A percentile compares a stretch with the other conserved stretches of the same genome.
These are phyloP conservation scores for Aelia acuminata DNA, from an alignment of 2,888 invertebrate species.

Conservation along the genomic window DNA sequence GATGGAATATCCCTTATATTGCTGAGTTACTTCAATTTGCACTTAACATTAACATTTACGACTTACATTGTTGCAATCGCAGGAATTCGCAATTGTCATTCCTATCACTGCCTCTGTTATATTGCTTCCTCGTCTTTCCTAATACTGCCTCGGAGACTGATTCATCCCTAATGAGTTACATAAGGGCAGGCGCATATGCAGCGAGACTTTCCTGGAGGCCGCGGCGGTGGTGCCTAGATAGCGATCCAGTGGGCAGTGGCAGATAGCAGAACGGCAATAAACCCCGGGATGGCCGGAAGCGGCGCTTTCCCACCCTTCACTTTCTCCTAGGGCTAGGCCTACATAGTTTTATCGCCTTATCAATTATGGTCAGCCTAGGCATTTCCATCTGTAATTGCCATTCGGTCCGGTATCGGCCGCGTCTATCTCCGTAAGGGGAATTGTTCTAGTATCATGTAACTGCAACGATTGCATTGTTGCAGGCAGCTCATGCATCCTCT, in stretches of 20 bases:
- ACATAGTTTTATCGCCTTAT: not conserved
- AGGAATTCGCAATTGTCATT: not conserved
- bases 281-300: slow-evolving; percentile 2
- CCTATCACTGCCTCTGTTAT: not conserved
- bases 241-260: slow-evolving; percentile 7
- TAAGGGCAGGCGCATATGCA: not conserved
- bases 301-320: slow-evolving; percentile 16
- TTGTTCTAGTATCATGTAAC: not conserved
- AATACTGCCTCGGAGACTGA: not conserved
- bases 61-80: not conserved
- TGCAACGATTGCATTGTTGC: not conserved
- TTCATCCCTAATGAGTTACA: slow-evolving; percentile 7
- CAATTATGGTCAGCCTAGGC: slow-evolving; percentile 29
- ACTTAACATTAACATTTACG: not conserved
- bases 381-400: not conserved
- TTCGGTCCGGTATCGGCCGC: not conserved
- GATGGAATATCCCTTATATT: not conserved
- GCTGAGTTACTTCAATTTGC: not conserved
- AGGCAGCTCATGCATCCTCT: too few relatives aligned
- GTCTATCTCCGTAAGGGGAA: not conserved
- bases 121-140: slow-evolving; percentile 26
- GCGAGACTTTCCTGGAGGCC: too few relatives aligned
- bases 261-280: slow-evolving; percentile 32
- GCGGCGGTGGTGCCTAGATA: not conserved
- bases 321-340: slow-evolving; percentile 15